Conservation (phyloP, 2,113 vertebrate genomes). For the Marmota monax region DNA sequence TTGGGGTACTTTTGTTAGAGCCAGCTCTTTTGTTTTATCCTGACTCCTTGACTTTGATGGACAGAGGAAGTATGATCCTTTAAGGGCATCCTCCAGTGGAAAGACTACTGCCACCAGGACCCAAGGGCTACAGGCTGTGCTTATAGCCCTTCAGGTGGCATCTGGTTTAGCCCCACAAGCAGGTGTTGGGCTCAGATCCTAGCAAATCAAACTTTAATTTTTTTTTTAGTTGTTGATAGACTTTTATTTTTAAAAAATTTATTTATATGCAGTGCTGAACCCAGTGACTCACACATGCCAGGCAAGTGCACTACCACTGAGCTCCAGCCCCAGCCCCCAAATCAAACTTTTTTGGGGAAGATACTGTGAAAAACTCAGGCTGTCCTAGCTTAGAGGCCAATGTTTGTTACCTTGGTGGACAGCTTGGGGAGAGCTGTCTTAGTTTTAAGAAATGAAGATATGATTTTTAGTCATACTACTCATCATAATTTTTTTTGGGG, state of each 20-base stretch:
- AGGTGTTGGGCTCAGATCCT: background rate
- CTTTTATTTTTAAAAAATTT: no score
- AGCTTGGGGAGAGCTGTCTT: background rate
- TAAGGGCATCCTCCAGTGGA: background rate
- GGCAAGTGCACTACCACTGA: no score
- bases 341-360: background rate
- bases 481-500: background rate
- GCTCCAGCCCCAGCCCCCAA: background rate
- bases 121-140: no score
- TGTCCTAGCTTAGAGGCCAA: background rate
- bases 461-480: background rate
- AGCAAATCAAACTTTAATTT: background rate
- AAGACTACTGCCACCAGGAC: background rate
- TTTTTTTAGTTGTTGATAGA: no score
- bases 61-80: background rate
- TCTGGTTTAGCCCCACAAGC: background rate
- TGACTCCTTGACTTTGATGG: background rate
- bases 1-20: background rate
- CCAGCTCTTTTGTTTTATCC: background rate
- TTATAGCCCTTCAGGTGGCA: background rate
- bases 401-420: background rate
- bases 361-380: background rate
- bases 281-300: no score
- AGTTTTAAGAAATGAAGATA: slow-evolving; percentile 28
- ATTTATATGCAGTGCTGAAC: no score